Evolutionary conservation across 2,888 invertebrate species (phyloP), one percentile per base, ranked within the genome.

Genomic region (Lycophotia porphyrea): DNA sequence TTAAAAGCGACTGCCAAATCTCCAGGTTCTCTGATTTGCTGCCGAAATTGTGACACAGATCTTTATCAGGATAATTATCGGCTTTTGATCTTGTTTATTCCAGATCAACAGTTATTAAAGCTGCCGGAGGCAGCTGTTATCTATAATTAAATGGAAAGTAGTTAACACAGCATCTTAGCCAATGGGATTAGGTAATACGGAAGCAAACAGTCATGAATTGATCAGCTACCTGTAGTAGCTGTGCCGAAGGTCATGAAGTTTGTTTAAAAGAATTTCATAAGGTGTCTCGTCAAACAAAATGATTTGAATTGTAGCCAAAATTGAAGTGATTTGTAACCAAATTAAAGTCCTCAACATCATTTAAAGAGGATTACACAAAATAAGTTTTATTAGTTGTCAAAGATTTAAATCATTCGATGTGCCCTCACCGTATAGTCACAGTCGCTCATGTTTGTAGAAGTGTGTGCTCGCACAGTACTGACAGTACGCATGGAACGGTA

Each of bases 111-210:
- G 42, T 65, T 27, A 60, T 65, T 34, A 76, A 13, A 44, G 47
- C 44, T 34, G 21, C 71, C 42, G n/a, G 39, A 52, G 81, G 65
- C 60, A 82, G 74, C 55, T 82, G 73, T 71, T 82, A 65, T 71
- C 82, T 66, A 31, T 68, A 66, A 81, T 81, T 77, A 77, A 72
- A 24, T 67, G 7, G 67, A 67, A 81, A 81, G 69, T 71, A 63
- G 49, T 49, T 63, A 55, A 52, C 58, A 60, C 36, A 34, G 58
- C 44, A 61, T 34, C 31, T 74, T 74, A 39, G 39, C 58, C 24
- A 79, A 74, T 47, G 0, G 8, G 39, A 80, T 80, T 74, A 61
- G 47, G 49, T 60, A 74, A 80, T 60, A 52, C 55, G 80, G 69
- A 80, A 69, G 68, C n/a, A 34, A 74, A 52, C 18, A 31, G 21